Percentiles rank a stretch among this genome's conserved stretches.
Conservation (phyloP, 2,888 invertebrate genomes). For the Pseudoips prasinana region DNA sequence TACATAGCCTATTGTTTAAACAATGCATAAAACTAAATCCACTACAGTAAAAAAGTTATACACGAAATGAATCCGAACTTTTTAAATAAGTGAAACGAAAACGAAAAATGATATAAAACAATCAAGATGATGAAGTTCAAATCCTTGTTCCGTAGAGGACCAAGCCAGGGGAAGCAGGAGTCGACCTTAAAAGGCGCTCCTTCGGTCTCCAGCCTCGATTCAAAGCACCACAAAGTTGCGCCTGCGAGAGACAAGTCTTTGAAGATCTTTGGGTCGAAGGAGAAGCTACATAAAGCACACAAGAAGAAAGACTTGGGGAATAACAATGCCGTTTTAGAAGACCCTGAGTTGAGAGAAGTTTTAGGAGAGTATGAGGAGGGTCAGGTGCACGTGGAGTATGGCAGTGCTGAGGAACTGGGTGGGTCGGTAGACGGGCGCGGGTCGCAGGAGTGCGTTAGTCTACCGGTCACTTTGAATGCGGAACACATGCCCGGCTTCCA, state of each 20-base stretch:
- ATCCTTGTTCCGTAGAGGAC: constrained; percentile 95
- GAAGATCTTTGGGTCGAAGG: constrained; percentile 79
- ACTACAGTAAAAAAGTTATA: constrained; percentile 23
- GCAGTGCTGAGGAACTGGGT: constrained; percentile 72
- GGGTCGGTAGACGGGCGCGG: constrained; percentile 66
- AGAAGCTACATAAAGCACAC: constrained; percentile 75
- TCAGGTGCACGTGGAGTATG: constrained; percentile 56
- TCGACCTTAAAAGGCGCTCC: constrained; percentile 82
- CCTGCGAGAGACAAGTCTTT: constrained; percentile 69
- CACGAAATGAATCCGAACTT: constrained; percentile 43
- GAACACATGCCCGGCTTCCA: constrained; percentile 76
- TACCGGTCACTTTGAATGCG: constrained; percentile 72
- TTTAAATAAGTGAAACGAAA: constrained; percentile 69
- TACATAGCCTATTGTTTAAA: constrained; percentile 6
- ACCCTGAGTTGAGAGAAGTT: constrained; percentile 68
- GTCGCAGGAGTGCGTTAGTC: constrained; percentile 74
- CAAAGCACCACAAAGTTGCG: constrained; percentile 81
- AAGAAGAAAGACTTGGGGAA: constrained; percentile 73
- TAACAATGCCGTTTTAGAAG: constrained; percentile 75
- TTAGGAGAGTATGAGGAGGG: constrained; percentile 63
- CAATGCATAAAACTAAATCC: constrained; percentile 37
- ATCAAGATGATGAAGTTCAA: constrained; percentile 94
- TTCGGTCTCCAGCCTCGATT: constrained; percentile 85
- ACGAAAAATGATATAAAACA: constrained; percentile 51
- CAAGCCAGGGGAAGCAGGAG: constrained; percentile 82